A percentile compares a stretch with the other conserved stretches of the same genome.
phyloP scores from a whole-genome alignment of 1,140 invertebrate genomes.

The Tetragonula clypearis region DNA sequence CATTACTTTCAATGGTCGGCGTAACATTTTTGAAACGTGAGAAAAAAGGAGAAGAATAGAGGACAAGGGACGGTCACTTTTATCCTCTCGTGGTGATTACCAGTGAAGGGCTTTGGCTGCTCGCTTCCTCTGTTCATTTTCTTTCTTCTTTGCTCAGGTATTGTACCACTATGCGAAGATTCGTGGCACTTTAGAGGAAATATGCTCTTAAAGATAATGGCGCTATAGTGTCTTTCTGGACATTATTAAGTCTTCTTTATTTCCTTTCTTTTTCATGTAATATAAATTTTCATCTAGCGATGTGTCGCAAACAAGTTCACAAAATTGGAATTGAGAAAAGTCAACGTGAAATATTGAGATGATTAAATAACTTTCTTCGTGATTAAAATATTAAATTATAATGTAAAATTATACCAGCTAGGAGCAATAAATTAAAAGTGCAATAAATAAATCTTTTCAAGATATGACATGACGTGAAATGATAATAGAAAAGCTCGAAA shows the following conservation, averaged over 20 bases:
- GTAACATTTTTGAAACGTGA: constrained; percentile 1
- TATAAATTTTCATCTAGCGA: not conserved
- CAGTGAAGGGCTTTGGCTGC: constrained; percentile 14
- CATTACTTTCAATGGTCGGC: not conserved
- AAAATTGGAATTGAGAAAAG: not conserved
- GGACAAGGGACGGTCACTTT: constrained; percentile 52
- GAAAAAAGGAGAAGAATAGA: not conserved
- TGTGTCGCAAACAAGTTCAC: not conserved
- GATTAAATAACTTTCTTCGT: too few species aligned
- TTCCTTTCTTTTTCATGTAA: constrained; percentile 13
- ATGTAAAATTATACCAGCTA: too few species aligned
- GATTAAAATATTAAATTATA: too few species aligned
- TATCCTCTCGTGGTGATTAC: constrained; percentile 54
- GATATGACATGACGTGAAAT: too few species aligned
- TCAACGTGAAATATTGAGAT: too few species aligned
- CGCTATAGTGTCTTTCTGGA: constrained; percentile 27
- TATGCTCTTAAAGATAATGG: constrained; percentile 63
- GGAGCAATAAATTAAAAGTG: too few species aligned
- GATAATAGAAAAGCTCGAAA: not conserved
- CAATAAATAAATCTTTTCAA: too few species aligned
- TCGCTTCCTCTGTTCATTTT: constrained; percentile 11
- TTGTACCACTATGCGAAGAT: constrained; percentile 38
- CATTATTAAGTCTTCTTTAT: constrained; percentile 51
- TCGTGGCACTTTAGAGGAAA: constrained; percentile 50
- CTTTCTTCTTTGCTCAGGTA: constrained; percentile 14